phyloP scores from a whole-genome alignment of 2,797 vertebrate genomes.

The Phataginus tetradactyla region DNA sequence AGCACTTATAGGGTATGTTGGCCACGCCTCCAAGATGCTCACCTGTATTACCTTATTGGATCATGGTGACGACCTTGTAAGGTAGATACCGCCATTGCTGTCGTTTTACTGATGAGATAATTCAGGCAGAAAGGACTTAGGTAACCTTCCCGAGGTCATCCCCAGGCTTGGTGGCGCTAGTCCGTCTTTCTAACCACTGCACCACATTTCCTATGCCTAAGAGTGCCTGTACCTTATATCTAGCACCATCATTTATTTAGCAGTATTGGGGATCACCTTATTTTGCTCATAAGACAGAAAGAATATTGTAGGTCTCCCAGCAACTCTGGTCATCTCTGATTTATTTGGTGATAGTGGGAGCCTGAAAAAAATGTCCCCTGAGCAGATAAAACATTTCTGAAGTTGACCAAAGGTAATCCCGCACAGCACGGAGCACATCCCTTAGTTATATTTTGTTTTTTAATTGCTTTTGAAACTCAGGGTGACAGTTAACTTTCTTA shows the following conservation, averaged over 20 bases:
- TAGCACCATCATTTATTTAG: background rate
- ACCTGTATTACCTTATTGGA: background rate
- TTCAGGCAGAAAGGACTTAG: background rate
- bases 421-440: background rate
- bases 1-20: background rate
- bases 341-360: background rate
- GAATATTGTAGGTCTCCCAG: background rate
- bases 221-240: too few species aligned
- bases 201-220: background rate
- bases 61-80: background rate
- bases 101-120: background rate
- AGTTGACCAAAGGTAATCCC: background rate
- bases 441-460: constrained; percentile 18
- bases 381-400: background rate
- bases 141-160: background rate
- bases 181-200: background rate
- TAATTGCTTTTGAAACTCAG: constrained; percentile 30
- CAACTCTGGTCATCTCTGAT: background rate
- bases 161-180: background rate
- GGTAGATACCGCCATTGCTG: background rate
- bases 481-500: background rate
- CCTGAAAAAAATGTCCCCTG: background rate
- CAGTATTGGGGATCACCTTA: background rate
- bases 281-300: constrained; percentile 9
- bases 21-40: background rate